Percentiles rank a stretch among this genome's conserved stretches.
These are phyloP conservation scores for Psylliodes chrysocephalus DNA, from an alignment of 2,888 invertebrate genomes.

Conservation along the genomic window DNA sequence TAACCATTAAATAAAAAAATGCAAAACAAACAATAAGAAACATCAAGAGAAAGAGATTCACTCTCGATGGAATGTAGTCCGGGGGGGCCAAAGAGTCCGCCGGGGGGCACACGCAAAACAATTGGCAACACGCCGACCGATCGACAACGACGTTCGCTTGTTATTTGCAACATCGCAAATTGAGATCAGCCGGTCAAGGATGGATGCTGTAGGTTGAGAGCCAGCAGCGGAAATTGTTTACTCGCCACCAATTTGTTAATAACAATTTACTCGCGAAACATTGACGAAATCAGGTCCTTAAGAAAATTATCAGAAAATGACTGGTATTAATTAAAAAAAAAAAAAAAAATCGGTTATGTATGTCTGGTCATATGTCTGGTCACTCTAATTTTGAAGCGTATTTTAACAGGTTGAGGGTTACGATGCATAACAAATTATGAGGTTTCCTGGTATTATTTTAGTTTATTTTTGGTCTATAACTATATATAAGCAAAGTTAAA, in stretches of 20 bases:
- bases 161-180: constrained; percentile 52
- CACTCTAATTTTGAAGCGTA: no score
- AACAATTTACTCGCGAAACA: constrained; percentile 14
- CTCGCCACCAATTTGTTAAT: constrained; percentile 26
- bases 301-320: no score
- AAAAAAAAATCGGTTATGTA: no score
- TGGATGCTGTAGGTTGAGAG: constrained; percentile 26
- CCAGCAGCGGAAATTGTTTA: constrained; percentile 37
- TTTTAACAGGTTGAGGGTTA: no score
- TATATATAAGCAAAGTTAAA: no score
- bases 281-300: background rate
- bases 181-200: constrained; percentile 61
- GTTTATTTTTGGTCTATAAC: no score
- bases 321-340: no score
- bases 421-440: no score
- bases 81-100: background rate
- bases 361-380: no score
- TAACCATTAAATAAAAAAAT: no score
- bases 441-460: no score
- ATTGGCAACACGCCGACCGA: constrained; percentile 23
- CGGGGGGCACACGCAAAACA: constrained; percentile 12
- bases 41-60: constrained; percentile 32
- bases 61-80: constrained; percentile 37
- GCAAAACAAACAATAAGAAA: background rate
- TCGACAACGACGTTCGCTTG: constrained; percentile 12